Evolutionary conservation across 2,797 vertebrate genomes (phyloP).

Genomic region (Catharus ustulatus): DNA sequence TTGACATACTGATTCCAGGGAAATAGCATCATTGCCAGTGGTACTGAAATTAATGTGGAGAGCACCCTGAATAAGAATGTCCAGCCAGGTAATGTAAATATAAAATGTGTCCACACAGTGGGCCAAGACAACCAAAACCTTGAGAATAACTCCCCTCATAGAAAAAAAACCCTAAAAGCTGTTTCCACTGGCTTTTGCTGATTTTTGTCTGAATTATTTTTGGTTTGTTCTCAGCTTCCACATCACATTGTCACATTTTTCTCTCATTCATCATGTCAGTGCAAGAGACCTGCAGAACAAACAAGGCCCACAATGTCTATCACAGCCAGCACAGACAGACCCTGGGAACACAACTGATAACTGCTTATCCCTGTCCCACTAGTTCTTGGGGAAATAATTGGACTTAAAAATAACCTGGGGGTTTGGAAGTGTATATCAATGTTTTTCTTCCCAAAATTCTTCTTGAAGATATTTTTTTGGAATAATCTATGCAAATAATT

Average conservation of each 20-base stretch:
- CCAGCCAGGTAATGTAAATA: neutral
- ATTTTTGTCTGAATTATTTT: neutral
- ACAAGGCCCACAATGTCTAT: neutral
- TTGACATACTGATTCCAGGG: neutral
- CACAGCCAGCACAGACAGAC: neutral
- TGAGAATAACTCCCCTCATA: neutral
- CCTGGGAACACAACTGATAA: neutral
- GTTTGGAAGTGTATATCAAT: neutral
- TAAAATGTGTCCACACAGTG: neutral
- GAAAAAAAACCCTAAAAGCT: neutral
- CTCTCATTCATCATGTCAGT: neutral
- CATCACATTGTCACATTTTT: neutral
- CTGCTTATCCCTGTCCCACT: neutral
- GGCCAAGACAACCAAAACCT: neutral
- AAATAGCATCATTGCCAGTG: neutral
- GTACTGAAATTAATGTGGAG: neutral
- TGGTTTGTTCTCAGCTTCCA: neutral
- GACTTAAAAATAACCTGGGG: neutral
- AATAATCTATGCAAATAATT: neutral
- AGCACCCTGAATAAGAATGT: neutral
- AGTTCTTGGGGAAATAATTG: neutral
- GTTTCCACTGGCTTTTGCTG: neutral
- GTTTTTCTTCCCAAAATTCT: neutral
- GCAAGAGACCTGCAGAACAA: neutral
- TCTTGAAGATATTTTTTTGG: neutral